These are phyloP conservation scores for Nasonia oneida DNA, from an alignment of 2,888 invertebrate genomes.

Conservation along the genomic window DNA sequence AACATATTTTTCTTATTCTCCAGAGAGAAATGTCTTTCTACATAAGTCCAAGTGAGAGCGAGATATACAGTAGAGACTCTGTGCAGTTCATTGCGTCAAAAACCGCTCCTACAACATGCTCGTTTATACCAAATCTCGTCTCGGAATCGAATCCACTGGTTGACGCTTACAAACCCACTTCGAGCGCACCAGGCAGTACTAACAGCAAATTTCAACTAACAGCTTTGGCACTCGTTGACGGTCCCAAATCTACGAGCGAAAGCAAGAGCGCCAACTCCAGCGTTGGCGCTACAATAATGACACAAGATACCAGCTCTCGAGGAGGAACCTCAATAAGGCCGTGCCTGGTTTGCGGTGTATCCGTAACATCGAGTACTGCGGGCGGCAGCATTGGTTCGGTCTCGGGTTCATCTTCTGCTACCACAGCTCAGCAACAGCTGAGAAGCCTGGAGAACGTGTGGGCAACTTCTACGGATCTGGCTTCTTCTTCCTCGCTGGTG, in stretches of 20 bases:
- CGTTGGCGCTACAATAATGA: constrained; percentile 63
- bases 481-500: constrained; percentile 80
- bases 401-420: constrained; percentile 57
- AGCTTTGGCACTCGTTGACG: constrained; percentile 79
- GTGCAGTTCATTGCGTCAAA: constrained; percentile 74
- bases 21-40: constrained; percentile 81
- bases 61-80: constrained; percentile 74
- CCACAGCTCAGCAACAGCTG: constrained; percentile 69
- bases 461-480: constrained; percentile 75
- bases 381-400: neutral
- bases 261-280: constrained; percentile 51
- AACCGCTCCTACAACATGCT: constrained; percentile 69
- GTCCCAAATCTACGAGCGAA: constrained; percentile 68
- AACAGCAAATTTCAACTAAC: constrained; percentile 77
- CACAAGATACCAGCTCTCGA: constrained; percentile 64
- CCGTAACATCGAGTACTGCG: constrained; percentile 69
- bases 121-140: constrained; percentile 71
- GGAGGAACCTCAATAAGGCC: constrained; percentile 75
- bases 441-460: constrained; percentile 76
- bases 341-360: constrained; percentile 81
- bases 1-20: constrained; percentile 58
- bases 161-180: constrained; percentile 70
- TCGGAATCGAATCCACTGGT: constrained; percentile 71
- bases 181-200: constrained; percentile 47
- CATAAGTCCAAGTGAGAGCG: constrained; percentile 75